Conservation (phyloP, 2,113 vertebrate species). For the Montifringilla adamsi region DNA sequence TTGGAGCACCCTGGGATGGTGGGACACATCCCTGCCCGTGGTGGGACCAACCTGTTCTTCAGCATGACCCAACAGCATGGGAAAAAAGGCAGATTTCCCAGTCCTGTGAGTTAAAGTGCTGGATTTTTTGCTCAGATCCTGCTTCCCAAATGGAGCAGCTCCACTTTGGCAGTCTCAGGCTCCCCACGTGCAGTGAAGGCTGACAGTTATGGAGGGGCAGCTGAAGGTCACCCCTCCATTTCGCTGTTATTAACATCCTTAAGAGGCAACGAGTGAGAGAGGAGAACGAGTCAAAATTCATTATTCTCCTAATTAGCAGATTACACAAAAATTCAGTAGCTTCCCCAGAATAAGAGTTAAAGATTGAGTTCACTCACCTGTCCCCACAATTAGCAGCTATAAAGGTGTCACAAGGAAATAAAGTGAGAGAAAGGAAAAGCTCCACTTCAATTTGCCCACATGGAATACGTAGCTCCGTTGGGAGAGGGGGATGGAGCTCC, state of each 20-base stretch:
- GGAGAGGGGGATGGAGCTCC: neutral
- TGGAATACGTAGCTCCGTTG: neutral
- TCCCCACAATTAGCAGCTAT: constrained; percentile 46
- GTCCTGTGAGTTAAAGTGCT: neutral
- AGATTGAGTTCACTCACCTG: constrained; percentile 53
- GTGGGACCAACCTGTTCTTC: neutral
- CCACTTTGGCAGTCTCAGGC: neutral
- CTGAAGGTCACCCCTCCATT: constrained; percentile 9
- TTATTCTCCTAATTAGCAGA: constrained; percentile 48
- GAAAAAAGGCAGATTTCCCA: neutral
- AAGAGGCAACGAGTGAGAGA: neutral
- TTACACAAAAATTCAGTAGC: constrained; percentile 6
- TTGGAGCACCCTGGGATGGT: neutral
- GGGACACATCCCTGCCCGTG: neutral
- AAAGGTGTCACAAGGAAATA: constrained; percentile 9
- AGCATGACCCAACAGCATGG: rapidly evolving
- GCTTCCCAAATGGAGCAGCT: neutral
- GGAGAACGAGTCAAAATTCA: constrained; percentile 15
- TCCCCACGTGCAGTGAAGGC: neutral
- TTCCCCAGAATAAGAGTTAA: constrained; percentile 31
- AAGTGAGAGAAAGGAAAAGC: neutral
- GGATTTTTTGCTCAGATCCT: neutral
- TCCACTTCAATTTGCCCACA: neutral
- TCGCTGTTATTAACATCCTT: neutral
- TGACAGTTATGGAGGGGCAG: neutral